These are phyloP conservation scores for Mylabris phalerata DNA, from an alignment of 1,140 invertebrate species.

Conservation along the genomic window DNA sequence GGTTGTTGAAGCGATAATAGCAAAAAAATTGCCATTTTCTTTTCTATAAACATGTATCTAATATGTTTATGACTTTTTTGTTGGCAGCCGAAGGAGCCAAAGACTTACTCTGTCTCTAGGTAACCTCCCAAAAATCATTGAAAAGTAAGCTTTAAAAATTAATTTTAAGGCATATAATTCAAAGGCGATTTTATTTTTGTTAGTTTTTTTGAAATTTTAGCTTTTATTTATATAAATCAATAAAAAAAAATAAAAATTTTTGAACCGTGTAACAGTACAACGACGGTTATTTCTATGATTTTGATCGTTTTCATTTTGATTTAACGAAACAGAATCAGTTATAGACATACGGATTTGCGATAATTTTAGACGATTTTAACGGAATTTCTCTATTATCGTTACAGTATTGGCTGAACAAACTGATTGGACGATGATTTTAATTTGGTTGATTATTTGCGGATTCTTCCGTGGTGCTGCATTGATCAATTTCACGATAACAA, in stretches of 20 bases:
- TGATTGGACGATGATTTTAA: conserved; percentile 56
- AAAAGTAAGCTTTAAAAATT: conserved; percentile 38
- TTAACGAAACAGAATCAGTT: neutral
- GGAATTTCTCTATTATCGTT: conserved; percentile 29
- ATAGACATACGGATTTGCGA: neutral
- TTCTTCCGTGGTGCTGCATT: conserved; percentile 66
- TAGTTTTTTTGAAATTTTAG: too few relatives aligned
- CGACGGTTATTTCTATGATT: too few relatives aligned
- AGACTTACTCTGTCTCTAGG: conserved; percentile 27
- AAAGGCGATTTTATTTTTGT: too few relatives aligned
- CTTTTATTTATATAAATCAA: too few relatives aligned
- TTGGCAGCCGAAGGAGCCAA: conserved; percentile 41
- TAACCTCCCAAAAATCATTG: conserved; percentile 35
- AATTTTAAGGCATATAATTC: conserved; percentile 28
- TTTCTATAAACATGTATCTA: conserved; percentile 24
- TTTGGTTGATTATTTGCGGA: conserved; percentile 61
- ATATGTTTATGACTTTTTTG: conserved; percentile 41
- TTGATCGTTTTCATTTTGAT: neutral
- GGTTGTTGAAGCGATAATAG: too few relatives aligned
- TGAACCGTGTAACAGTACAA: too few relatives aligned
- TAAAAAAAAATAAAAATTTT: too few relatives aligned
- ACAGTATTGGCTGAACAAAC: conserved; percentile 60
- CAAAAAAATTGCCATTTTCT: neutral
- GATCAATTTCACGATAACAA: conserved; percentile 66
- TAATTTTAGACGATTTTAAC: too few relatives aligned